phyloP scores from a whole-genome alignment of 1,140 invertebrate species.

The Triops longicaudatus region DNA sequence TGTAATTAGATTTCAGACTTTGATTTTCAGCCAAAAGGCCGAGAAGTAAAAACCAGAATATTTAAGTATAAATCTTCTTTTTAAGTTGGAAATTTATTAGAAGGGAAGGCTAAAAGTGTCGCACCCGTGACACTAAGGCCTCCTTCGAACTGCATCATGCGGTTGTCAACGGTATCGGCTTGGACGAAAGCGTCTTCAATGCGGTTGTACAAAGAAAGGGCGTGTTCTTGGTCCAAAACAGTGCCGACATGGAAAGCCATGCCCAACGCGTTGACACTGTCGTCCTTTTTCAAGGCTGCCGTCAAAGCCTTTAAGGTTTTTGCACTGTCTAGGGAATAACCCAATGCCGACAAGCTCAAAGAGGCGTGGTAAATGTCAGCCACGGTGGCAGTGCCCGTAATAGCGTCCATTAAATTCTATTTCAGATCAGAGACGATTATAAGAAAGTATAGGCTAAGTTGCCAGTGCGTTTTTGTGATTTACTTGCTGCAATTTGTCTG shows the following conservation, averaged over 20 bases:
- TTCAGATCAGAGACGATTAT: not conserved
- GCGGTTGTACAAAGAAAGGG: conserved; percentile 55
- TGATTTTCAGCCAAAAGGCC: too few relatives aligned
- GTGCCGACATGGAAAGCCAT: conserved; percentile 74
- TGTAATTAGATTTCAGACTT: too few relatives aligned
- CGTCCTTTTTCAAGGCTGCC: conserved; percentile 63
- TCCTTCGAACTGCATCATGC: conserved; percentile 85
- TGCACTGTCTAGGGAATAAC: conserved; percentile 36
- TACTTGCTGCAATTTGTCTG: conserved; percentile 3
- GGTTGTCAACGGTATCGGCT: conserved; percentile 78
- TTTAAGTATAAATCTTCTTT: too few relatives aligned
- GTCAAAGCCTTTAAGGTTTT: conserved; percentile 56
- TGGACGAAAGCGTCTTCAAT: conserved; percentile 86
- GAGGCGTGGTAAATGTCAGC: conserved; percentile 25
- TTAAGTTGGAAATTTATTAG: too few relatives aligned
- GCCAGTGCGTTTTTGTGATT: too few relatives aligned
- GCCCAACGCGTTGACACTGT: conserved; percentile 64
- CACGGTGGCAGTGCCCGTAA: not conserved
- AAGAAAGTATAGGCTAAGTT: not conserved
- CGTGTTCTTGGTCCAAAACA: conserved; percentile 44
- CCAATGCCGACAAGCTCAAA: conserved; percentile 20
- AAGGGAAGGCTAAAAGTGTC: conserved; percentile 24
- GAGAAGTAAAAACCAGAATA: too few relatives aligned
- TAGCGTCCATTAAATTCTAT: conserved; percentile 21
- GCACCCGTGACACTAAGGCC: conserved; percentile 56